phyloP scores from a whole-genome alignment of 2,113 vertebrate species.

The Glaucidium brasilianum region DNA sequence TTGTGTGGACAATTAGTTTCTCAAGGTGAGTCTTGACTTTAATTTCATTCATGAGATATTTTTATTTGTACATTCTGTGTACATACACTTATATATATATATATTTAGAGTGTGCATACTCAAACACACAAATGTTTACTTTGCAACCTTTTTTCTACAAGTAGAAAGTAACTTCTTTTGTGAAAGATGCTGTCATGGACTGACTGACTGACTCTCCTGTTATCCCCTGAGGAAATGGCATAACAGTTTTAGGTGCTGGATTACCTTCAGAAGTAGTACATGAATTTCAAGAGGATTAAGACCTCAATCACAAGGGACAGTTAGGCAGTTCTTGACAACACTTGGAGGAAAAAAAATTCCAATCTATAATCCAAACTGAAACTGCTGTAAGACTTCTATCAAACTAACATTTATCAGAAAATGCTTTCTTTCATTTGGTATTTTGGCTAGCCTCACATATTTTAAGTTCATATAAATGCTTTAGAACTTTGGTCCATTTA shows the following conservation, averaged over 20 bases:
- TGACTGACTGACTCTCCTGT: not conserved
- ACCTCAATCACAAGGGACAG: not conserved
- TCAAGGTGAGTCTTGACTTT: not conserved
- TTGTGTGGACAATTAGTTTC: not conserved
- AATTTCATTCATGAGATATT: not conserved
- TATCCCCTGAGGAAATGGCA: not conserved
- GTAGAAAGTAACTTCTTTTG: not conserved
- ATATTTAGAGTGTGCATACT: not conserved
- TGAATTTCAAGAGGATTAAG: conserved; percentile 13
- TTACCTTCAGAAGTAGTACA: not conserved
- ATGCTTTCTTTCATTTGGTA: not conserved
- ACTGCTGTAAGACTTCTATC: not conserved
- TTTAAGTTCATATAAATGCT: not conserved
- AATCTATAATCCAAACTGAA: not conserved
- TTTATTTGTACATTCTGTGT: not conserved
- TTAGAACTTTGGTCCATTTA: conserved; percentile 21
- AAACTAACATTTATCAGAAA: not conserved
- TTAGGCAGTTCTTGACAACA: not conserved
- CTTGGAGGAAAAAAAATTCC: not conserved
- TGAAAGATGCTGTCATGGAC: not conserved
- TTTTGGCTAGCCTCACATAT: not conserved
- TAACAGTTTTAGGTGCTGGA: not conserved
- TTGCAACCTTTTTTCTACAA: not conserved
- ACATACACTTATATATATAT: accelerated
- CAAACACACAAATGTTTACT: not conserved